Evolutionary conservation across 1,140 invertebrate genomes (phyloP), one percentile per base, ranked within the genome.

Genomic region (Lepidostoma basale): DNA sequence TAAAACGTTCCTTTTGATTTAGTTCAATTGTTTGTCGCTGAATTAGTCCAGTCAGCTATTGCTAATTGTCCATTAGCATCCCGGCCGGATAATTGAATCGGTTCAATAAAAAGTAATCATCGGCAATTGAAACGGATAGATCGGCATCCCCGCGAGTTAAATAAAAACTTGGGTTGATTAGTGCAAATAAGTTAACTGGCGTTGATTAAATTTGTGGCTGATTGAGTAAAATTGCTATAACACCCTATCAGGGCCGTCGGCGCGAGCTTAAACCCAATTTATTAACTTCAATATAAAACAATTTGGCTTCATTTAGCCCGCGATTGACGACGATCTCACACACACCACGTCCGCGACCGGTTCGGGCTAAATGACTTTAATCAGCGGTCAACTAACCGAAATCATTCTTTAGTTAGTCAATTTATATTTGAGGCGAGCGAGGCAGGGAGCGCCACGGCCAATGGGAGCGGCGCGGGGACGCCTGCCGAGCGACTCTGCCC

Each of bases 341-440:
- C 20, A 47, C 26, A 26, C 42, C 44, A 75, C 76, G 76, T 76
- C 77, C 77, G 77, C 76, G 76, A 75, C 76, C n/a, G 79, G 77
- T 76, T 77, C 77, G 78, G 77, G 77, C 80, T 82, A 83, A 83
- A 82, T 83, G 81, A 77, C 81, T 82, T 82, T 82, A 83, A 83
- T 83, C 81, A 83, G 78, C 80, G 80, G 80, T 82, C 82, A 83
- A 83, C 81, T 83, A 83, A 82, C 79, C 78, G 77, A 82, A 81
- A 79, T 81, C 81, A 78, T 75, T 77, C 79, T 77, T 75, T 80
- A 79, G 81, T 83, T 83, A 81, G 80, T 80, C 81, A 82, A 82
- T 83, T 82, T 83, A 83, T 83, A 83, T 82, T 83, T 80, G 75
- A 74, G 62, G 70, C 62, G 66, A 62, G 22, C 5, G 36, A 28